phyloP scores from a whole-genome alignment of 2,113 vertebrate species.

The Oplegnathus fasciatus region DNA sequence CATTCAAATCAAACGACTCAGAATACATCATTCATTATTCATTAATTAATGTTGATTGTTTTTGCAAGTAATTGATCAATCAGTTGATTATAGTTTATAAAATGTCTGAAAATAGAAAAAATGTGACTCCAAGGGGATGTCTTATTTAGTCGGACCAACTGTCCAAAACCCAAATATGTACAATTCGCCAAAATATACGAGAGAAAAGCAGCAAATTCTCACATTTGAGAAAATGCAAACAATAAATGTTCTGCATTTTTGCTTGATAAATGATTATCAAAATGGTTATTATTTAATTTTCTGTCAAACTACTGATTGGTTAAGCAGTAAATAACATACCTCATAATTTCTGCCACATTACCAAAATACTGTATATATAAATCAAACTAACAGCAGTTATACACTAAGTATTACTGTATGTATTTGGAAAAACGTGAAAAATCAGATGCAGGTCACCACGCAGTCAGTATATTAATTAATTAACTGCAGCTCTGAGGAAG shows the following conservation, averaged over 20 bases:
- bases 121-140: neutral
- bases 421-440: neutral
- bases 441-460: neutral
- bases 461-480: slow-evolving; percentile 11
- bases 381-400: neutral
- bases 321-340: neutral
- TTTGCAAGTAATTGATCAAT: neutral
- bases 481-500: slow-evolving; percentile 6
- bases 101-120: too few relatives aligned
- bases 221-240: neutral
- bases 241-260: neutral
- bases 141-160: neutral
- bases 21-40: neutral
- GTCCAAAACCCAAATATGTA: neutral
- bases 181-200: neutral
- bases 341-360: neutral
- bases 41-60: neutral
- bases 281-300: neutral
- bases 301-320: neutral
- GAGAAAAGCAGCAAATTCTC: neutral
- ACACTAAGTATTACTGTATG: neutral
- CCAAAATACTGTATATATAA: neutral
- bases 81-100: too few relatives aligned
- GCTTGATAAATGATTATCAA: neutral
- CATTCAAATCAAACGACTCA: neutral